Percentiles rank a stretch among this genome's conserved stretches.
phyloP scores from a whole-genome alignment of 2,797 vertebrate species.

The Enteromius trimaculatus region DNA sequence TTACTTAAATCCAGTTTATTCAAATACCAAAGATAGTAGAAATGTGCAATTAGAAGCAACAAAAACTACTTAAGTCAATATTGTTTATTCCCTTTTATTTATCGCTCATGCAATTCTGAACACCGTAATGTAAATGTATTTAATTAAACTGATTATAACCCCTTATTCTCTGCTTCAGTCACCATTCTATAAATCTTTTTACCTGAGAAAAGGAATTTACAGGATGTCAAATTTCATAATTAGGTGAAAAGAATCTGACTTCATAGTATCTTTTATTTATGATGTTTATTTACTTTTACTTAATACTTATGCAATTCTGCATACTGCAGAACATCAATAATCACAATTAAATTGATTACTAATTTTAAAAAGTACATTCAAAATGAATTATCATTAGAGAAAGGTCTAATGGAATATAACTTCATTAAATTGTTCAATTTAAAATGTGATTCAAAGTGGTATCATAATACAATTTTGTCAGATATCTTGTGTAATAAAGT shows the following conservation, averaged over 20 bases:
- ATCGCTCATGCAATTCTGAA: neutral
- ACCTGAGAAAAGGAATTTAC: conserved; percentile 38
- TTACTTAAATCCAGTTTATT: neutral
- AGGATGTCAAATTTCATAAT: conserved; percentile 37
- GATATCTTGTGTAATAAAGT: neutral
- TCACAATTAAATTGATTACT: neutral
- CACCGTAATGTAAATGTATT: neutral
- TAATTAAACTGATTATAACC: too few species aligned
- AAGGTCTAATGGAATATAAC: neutral
- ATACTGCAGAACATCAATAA: neutral
- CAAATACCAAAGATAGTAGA: neutral
- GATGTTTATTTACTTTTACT: neutral
- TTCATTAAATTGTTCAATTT: neutral
- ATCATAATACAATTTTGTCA: neutral
- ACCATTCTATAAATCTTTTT: conserved; percentile 51
- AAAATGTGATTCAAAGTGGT: neutral
- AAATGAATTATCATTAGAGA: neutral
- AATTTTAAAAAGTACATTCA: neutral
- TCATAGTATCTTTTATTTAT: neutral
- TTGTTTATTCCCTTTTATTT: neutral
- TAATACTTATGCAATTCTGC: neutral
- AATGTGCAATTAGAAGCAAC: neutral
- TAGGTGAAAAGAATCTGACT: neutral
- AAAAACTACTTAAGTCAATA: neutral
- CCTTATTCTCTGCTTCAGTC: conserved; percentile 52